Percentiles rank a stretch among this genome's conserved stretches.
Conservation (phyloP, 1,140 invertebrate genomes). For the Chelonus insularis region DNA sequence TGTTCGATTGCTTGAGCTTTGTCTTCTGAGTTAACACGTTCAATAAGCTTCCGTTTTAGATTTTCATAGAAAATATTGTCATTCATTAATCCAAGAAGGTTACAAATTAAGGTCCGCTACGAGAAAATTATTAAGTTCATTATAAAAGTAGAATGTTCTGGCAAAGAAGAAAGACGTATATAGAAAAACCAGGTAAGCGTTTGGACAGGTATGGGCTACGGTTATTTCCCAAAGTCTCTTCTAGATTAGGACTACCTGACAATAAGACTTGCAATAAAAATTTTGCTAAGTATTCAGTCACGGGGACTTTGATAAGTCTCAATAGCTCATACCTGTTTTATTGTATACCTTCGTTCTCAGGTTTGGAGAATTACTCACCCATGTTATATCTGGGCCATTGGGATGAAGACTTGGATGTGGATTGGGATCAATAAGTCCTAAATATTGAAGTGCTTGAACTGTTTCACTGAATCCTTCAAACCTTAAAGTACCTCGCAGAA, state of each 20-base stretch:
- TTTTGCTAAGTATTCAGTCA: too few species aligned
- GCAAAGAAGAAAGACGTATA: too few species aligned
- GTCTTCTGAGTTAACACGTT: constrained; percentile 73
- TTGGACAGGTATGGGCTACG: too few species aligned
- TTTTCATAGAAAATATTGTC: constrained; percentile 92
- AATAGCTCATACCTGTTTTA: too few species aligned
- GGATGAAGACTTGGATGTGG: constrained; percentile 88
- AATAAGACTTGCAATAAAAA: too few species aligned
- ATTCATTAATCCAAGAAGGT: constrained; percentile 80
- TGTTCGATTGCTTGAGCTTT: constrained; percentile 76
- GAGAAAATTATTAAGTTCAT: too few species aligned
- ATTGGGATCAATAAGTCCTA: constrained; percentile 87
- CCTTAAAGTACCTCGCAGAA: constrained; percentile 89
- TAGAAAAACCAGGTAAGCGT: too few species aligned
- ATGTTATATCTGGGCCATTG: constrained; percentile 94
- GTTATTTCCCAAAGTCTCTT: too few species aligned
- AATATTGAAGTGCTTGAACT: constrained; percentile 79
- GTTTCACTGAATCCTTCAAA: constrained; percentile 90
- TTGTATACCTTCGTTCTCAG: too few species aligned
- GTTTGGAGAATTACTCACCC: constrained; percentile 76
- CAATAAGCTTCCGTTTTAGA: constrained; percentile 77
- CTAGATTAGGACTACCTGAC: too few species aligned
- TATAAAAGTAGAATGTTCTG: too few species aligned
- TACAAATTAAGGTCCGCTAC: constrained; percentile 83
- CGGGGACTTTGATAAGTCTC: too few species aligned